Percentiles rank a stretch among this genome's conserved stretches.
phyloP scores from a whole-genome alignment of 2,888 invertebrate species.

The Piscicola geometra region DNA sequence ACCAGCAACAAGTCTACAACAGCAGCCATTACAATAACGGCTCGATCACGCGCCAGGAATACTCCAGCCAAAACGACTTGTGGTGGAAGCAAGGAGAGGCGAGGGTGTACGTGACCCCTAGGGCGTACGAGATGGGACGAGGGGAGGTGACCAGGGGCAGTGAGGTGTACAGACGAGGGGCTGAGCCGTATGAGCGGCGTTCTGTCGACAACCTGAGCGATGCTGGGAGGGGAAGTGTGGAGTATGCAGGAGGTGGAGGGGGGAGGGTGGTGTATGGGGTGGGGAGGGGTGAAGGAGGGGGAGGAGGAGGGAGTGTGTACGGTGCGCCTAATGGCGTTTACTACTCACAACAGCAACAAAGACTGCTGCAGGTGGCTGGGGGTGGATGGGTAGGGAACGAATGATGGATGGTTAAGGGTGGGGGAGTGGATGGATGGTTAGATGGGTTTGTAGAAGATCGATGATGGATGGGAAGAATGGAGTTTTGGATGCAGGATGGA shows the following conservation, averaged over 20 bases:
- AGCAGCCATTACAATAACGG: too few species aligned
- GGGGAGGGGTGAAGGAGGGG: too few species aligned
- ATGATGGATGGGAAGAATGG: background rate
- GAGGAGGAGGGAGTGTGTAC: background rate
- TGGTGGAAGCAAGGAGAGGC: background rate
- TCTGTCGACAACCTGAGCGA: background rate
- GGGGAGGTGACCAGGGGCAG: background rate
- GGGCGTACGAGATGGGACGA: background rate
- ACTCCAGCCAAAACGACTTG: background rate
- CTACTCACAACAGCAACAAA: conserved; percentile 2
- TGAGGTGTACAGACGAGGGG: background rate
- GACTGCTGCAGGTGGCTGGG: background rate
- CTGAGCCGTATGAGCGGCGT: background rate
- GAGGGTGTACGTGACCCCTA: background rate
- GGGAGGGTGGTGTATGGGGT: background rate
- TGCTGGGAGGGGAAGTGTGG: background rate
- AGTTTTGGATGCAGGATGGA: too few species aligned
- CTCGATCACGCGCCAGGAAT: background rate
- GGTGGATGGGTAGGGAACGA: too few species aligned
- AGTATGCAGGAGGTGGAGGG: background rate
- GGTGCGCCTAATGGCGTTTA: background rate
- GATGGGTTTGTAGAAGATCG: background rate
- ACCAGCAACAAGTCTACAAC: too few species aligned
- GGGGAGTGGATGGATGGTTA: background rate
- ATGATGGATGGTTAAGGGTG: too few species aligned